Percentiles rank a stretch among this genome's conserved stretches.
These are phyloP conservation scores for Leptinotarsa rubiginosa DNA, from an alignment of 2,888 invertebrate genomes.

Conservation along the genomic window DNA sequence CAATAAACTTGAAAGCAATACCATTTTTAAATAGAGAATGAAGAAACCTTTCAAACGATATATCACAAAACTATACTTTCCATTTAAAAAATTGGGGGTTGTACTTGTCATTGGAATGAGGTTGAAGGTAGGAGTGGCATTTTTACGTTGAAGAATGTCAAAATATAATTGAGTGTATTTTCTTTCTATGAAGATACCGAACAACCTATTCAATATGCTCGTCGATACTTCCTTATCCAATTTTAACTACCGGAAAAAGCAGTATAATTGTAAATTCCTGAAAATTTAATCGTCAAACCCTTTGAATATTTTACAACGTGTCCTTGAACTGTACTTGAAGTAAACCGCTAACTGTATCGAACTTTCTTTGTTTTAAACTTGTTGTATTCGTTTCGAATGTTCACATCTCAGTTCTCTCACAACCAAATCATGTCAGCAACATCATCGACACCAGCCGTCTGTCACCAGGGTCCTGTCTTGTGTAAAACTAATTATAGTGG, in stretches of 20 bases:
- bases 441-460: slow-evolving; percentile 28
- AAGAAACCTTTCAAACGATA: too few species aligned
- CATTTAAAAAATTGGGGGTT: too few species aligned
- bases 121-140: too few species aligned
- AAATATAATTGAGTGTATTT: too few species aligned
- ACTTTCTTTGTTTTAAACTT: neutral
- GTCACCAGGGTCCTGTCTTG: slow-evolving; percentile 30
- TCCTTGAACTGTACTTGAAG: neutral
- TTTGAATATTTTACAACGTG: neutral
- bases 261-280: neutral
- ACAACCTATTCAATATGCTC: neutral
- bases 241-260: neutral
- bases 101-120: too few species aligned
- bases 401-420: slow-evolving; percentile 5
- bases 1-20: too few species aligned
- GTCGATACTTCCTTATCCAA: neutral
- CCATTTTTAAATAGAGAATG: too few species aligned
- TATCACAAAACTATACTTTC: too few species aligned
- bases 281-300: neutral
- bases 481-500: slow-evolving; percentile 37
- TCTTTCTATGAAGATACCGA: too few species aligned
- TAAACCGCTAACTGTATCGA: neutral
- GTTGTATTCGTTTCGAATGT: neutral
- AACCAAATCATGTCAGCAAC: slow-evolving; percentile 3
- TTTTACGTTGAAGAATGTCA: too few species aligned